Evolutionary conservation across 2,797 vertebrate genomes (phyloP).

Genomic region (Denticeps clupeoides): DNA sequence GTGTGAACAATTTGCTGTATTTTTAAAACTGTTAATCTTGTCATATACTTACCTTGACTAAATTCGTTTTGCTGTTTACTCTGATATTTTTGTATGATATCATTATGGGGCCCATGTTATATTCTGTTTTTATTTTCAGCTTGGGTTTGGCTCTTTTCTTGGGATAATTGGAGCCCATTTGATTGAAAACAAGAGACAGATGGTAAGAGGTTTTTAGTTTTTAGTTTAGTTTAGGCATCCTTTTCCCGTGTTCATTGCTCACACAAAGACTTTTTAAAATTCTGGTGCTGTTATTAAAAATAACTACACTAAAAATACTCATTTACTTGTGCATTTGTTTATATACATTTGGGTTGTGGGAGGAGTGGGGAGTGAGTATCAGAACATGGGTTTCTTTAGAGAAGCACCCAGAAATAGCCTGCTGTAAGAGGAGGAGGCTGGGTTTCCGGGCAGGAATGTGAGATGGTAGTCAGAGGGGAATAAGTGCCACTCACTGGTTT

Average conservation of each 20-base stretch:
- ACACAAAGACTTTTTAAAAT: background rate
- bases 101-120: background rate
- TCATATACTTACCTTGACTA: no score
- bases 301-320: no score
- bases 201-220: slow-evolving; percentile 75
- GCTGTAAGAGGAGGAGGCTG: slow-evolving; percentile 56
- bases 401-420: slow-evolving; percentile 55
- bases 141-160: slow-evolving; percentile 95
- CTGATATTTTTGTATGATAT: background rate
- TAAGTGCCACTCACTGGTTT: slow-evolving; percentile 36
- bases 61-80: background rate
- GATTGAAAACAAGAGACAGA: slow-evolving; percentile 97
- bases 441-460: slow-evolving; percentile 50
- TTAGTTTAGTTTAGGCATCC: no score
- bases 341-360: no score
- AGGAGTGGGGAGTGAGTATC: no score
- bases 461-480: slow-evolving; percentile 38
- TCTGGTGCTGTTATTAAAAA: background rate
- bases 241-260: no score
- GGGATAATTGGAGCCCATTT: slow-evolving; percentile 97
- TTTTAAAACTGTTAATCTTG: no score
- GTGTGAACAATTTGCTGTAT: no score
- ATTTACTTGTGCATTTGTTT: slow-evolving; percentile 2
- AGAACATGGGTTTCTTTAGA: slow-evolving; percentile 31
- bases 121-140: slow-evolving; percentile 57